phyloP scores from a whole-genome alignment of 2,113 vertebrate genomes.

The Ia io region DNA sequence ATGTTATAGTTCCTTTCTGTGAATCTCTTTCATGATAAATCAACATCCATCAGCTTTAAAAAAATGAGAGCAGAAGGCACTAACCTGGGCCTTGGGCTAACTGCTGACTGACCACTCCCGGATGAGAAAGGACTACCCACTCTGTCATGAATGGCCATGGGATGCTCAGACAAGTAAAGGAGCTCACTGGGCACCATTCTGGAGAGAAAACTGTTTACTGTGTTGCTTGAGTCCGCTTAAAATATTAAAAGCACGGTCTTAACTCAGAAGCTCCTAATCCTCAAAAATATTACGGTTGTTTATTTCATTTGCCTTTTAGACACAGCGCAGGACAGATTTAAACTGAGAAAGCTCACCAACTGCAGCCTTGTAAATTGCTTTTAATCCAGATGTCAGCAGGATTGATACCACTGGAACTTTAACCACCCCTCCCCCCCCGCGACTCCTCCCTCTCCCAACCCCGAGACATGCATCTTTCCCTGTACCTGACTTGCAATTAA shows the following conservation, averaged over 20 bases:
- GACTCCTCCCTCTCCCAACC: background rate
- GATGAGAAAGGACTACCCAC: slow-evolving; percentile 69
- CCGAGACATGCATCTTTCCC: background rate
- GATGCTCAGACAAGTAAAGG: slow-evolving; percentile 72
- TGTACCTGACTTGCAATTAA: background rate
- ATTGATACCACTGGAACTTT: background rate
- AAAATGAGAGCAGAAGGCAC: slow-evolving; percentile 61
- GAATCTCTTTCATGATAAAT: slow-evolving; percentile 76
- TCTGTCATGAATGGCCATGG: slow-evolving; percentile 66
- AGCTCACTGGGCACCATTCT: slow-evolving; percentile 60
- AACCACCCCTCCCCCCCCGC: background rate
- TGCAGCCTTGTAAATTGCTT: slow-evolving; percentile 22
- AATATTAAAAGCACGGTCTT: slow-evolving; percentile 75
- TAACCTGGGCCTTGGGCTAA: slow-evolving; percentile 69
- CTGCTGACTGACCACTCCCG: slow-evolving; percentile 71
- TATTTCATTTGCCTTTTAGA: slow-evolving; percentile 76
- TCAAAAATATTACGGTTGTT: slow-evolving; percentile 70
- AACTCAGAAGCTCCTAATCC: slow-evolving; percentile 73
- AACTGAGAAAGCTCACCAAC: slow-evolving; percentile 45
- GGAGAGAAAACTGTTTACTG: slow-evolving; percentile 65
- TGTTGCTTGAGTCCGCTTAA: slow-evolving; percentile 72
- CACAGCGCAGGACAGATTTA: slow-evolving; percentile 60
- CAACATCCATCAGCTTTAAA: slow-evolving; percentile 68
- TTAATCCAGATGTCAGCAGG: slow-evolving; percentile 34
- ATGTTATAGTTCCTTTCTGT: slow-evolving; percentile 68